phyloP scores from a whole-genome alignment of 2,113 vertebrate genomes.

The Laterallus jamaicensis region DNA sequence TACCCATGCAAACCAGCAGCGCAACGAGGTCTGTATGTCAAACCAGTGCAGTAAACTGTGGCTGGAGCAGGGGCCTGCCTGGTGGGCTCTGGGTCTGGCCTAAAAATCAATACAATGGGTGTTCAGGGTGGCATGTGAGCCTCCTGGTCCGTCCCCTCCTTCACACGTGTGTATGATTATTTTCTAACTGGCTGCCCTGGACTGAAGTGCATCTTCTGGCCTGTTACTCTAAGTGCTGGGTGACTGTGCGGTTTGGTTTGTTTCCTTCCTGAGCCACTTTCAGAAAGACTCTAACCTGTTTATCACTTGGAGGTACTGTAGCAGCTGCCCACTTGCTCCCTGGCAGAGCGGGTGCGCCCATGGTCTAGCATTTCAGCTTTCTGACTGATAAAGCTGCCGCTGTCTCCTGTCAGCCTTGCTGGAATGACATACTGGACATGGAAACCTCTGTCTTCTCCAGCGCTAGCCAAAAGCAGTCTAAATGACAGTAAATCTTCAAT shows the following conservation, averaged over 20 bases:
- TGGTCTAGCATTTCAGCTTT: neutral
- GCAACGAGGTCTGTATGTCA: neutral
- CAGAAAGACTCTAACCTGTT: neutral
- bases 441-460: neutral
- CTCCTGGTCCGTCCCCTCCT: neutral
- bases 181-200: neutral
- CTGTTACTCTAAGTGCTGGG: neutral
- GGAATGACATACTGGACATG: slow-evolving; percentile 1
- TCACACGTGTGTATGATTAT: neutral
- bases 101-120: neutral
- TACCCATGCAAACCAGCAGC: neutral
- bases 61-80: neutral
- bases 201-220: neutral
- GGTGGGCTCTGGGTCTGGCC: neutral
- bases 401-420: neutral
- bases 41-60: neutral
- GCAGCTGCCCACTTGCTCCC: neutral
- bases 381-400: slow-evolving; percentile 20
- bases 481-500: slow-evolving; percentile 49
- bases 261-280: neutral
- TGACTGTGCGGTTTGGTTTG: neutral
- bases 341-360: neutral
- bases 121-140: neutral
- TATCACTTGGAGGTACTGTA: neutral
- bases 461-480: slow-evolving; percentile 4